A percentile compares a stretch with the other conserved stretches of the same genome.
phyloP scores from a whole-genome alignment of 1,140 invertebrate genomes.

The Plodia interpunctella region DNA sequence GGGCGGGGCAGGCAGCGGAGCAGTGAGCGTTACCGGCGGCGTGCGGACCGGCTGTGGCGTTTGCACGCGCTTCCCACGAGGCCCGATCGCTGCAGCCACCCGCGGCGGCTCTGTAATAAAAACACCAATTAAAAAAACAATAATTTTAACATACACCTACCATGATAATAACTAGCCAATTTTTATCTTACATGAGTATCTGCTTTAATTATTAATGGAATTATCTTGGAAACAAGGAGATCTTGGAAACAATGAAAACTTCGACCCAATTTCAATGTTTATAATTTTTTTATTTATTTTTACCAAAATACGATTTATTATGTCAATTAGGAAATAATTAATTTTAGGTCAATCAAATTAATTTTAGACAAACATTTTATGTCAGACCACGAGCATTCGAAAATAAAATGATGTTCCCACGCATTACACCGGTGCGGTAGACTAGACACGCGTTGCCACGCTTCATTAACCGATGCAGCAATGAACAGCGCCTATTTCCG shows the following conservation, averaged over 20 bases:
- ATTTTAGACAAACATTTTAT: no score
- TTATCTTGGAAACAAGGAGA: no score
- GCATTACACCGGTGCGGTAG: slow-evolving; percentile 48
- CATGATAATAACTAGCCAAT: no score
- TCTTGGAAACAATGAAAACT: no score
- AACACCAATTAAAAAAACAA: slow-evolving; percentile 1
- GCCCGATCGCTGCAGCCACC: slow-evolving; percentile 55
- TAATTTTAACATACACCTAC: no score
- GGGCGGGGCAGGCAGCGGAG: slow-evolving; percentile 30
- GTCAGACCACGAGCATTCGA: not conserved
- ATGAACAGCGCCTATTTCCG: slow-evolving; percentile 53
- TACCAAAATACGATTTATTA: no score
- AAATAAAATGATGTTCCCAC: slow-evolving; percentile 39
- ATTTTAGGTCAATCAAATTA: no score
- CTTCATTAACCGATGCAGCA: slow-evolving; percentile 39
- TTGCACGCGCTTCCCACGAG: slow-evolving; percentile 60
- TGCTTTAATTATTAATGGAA: no score
- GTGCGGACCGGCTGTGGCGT: slow-evolving; percentile 47
- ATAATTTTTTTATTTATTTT: no score
- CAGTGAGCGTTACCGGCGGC: slow-evolving; percentile 34
- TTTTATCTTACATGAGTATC: no score
- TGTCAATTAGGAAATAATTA: no score
- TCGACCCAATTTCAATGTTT: no score
- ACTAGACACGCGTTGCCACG: slow-evolving; percentile 25
- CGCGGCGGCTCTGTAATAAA: slow-evolving; percentile 52